Percentiles rank a stretch among this genome's conserved stretches.
phyloP scores from a whole-genome alignment of 2,113 vertebrate species.

The Morone chrysops region DNA sequence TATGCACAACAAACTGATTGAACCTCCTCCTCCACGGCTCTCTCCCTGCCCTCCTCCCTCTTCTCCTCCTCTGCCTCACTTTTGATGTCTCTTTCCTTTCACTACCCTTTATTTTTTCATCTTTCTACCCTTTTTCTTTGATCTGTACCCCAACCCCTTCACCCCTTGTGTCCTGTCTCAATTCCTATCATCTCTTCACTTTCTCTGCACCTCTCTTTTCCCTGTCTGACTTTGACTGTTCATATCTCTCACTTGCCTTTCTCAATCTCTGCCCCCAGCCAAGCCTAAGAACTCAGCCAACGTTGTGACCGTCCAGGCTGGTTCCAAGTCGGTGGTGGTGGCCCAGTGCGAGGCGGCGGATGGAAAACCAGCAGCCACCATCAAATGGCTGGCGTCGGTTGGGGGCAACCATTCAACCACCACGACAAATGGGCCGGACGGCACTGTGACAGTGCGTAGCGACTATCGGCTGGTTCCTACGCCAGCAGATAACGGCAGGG shows the following conservation, averaged over 20 bases:
- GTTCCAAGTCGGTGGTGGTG: slow-evolving; percentile 78
- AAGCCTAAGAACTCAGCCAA: slow-evolving; percentile 83
- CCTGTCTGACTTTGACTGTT: not conserved
- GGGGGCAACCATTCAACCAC: slow-evolving; percentile 73
- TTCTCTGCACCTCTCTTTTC: not conserved
- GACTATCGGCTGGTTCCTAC: slow-evolving; percentile 82
- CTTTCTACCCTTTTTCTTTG: not conserved
- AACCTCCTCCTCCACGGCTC: slow-evolving; percentile 33
- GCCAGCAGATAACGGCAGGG: slow-evolving; percentile 70
- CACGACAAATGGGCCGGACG: slow-evolving; percentile 70
- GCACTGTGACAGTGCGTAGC: slow-evolving; percentile 86
- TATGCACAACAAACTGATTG: slow-evolving; percentile 55
- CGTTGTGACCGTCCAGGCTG: slow-evolving; percentile 77
- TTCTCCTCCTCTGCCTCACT: not conserved
- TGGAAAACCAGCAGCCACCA: slow-evolving; percentile 84
- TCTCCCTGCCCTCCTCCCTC: not conserved
- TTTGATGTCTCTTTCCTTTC: slow-evolving; percentile 40
- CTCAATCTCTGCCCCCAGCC: slow-evolving; percentile 54
- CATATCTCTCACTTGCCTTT: not conserved
- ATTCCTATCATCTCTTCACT: not conserved
- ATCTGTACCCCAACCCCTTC: not conserved
- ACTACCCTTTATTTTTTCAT: not conserved
- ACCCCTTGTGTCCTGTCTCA: not conserved
- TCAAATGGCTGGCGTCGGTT: slow-evolving; percentile 83
- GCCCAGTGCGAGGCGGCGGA: slow-evolving; percentile 85